Percentiles rank a stretch among this genome's conserved stretches.
Evolutionary conservation across 2,113 vertebrate species (phyloP).

Genomic region (Mustelus asterias): DNA sequence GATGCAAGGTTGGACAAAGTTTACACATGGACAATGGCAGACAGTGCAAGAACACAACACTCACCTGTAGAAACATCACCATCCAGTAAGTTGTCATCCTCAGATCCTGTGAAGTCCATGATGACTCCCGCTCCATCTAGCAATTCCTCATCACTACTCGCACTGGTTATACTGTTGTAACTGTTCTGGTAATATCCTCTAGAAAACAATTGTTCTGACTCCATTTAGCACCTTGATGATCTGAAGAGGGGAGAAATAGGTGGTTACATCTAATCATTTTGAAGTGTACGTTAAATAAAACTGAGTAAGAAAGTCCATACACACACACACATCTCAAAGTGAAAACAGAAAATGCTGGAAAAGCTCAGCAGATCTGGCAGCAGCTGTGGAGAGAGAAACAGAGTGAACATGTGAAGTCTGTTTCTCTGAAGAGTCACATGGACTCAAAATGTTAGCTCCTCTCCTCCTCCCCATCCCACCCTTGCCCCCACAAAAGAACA

Average conservation of each 20-base stretch:
- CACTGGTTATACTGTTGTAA: conserved; percentile 97
- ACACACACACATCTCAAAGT: background rate
- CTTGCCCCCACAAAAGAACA: no score
- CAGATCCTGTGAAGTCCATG: conserved; percentile 98
- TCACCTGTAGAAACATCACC: conserved; percentile 88
- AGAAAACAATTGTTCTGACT: conserved; percentile 97
- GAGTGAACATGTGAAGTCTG: no score
- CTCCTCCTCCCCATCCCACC: no score
- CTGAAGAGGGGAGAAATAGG: conserved; percentile 50
- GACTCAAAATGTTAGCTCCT: no score
- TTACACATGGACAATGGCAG: background rate
- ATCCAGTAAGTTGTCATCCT: conserved; percentile 95
- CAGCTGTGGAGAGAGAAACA: no score
- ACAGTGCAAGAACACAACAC: conserved; percentile 39
- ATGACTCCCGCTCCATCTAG: conserved; percentile 89
- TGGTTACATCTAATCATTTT: conserved; percentile 8
- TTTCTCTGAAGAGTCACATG: no score
- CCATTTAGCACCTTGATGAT: conserved; percentile 84
- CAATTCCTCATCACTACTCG: conserved; percentile 96
- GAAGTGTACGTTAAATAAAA: background rate
- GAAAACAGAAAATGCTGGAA: no score
- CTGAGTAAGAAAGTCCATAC: background rate
- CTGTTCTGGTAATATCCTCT: conserved; percentile 93
- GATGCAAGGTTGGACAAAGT: background rate
- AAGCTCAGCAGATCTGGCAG: no score